phyloP scores from a whole-genome alignment of 2,113 vertebrate genomes.

The Trogon surrucura region DNA sequence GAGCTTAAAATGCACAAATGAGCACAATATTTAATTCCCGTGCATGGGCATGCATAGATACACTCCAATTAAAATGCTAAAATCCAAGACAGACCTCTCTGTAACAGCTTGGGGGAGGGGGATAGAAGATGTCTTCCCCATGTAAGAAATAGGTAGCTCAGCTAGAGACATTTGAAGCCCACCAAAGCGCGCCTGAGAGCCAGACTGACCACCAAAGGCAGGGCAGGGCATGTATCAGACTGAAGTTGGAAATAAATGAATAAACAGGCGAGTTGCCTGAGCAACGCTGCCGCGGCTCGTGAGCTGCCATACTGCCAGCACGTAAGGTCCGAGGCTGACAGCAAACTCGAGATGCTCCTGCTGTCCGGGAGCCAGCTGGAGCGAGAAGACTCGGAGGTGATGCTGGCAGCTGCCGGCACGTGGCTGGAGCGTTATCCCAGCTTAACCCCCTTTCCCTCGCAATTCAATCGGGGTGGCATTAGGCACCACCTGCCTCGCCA shows the following conservation, averaged over 20 bases:
- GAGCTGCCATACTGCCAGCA: neutral
- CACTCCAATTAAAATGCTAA: neutral
- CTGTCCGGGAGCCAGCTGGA: neutral
- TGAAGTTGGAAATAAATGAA: neutral
- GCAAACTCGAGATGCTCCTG: neutral
- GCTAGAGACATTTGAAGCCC: neutral
- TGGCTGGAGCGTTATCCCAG: slow-evolving; percentile 18
- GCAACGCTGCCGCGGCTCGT: neutral
- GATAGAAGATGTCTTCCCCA: neutral
- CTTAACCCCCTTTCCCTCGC: neutral
- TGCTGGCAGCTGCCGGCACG: neutral
- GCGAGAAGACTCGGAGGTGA: neutral
- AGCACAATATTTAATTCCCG: neutral
- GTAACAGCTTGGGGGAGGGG: neutral
- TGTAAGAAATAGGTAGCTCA: neutral
- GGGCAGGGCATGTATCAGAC: neutral
- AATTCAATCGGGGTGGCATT: neutral
- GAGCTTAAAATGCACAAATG: neutral
- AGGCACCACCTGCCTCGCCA: neutral
- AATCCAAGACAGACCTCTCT: neutral
- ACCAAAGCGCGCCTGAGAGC: neutral
- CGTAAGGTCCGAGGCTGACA: neutral
- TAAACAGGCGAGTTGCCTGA: neutral
- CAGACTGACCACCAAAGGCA: neutral
- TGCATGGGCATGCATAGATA: neutral